Base-by-base conservation (phyloP, 2,113 vertebrate species). In the Sebastes schlegelii region DNA sequence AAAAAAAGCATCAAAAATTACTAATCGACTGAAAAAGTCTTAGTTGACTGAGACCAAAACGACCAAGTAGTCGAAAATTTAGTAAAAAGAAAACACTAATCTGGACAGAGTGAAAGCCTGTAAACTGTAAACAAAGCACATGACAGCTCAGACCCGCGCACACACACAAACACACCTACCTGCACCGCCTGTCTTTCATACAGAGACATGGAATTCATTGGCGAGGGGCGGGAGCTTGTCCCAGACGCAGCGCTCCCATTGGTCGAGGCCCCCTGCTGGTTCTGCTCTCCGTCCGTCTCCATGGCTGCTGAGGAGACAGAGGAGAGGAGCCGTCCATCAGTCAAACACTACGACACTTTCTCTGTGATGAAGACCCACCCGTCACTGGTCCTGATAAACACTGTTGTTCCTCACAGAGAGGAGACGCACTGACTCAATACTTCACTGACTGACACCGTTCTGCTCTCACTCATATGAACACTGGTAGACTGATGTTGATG, bases 261-360 rank as follows among this genome's bases (percentile, higher is more conserved):
- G 91, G 96, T 84, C 34, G 97, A 96, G 87, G 89, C 85, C 57
- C 89, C 94, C 63, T 96, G 92, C 86, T 91, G 96, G 94, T 95
- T 97, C 94, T 97, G 97, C 86, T 98, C 97, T 17, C 97, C 97
- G 83, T 98, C 97, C 0, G 97, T 97, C 95, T 98, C 97, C 97
- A 98, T 98, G 91, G 85, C 85, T 85, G 80, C 86, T 43, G 80
- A 71, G 34, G 55, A 84, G 62, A 84, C 54, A 84, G 68, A 79
- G 21, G 13, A 86, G 19, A 79, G 21, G 13, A 86, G 19, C 4
- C 7, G 48, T 83, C 77, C 81, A 57, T 83, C 83, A 88, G 74
- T 80, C 49, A 79, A 17, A 60, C 58, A 17, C 49, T 34, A 55
- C 40, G 1, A 0, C 4, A 8, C 21, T 19, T 49, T 14, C 13